phyloP scores from a whole-genome alignment of 2,797 vertebrate genomes.

The Coccyzus lansbergi region DNA sequence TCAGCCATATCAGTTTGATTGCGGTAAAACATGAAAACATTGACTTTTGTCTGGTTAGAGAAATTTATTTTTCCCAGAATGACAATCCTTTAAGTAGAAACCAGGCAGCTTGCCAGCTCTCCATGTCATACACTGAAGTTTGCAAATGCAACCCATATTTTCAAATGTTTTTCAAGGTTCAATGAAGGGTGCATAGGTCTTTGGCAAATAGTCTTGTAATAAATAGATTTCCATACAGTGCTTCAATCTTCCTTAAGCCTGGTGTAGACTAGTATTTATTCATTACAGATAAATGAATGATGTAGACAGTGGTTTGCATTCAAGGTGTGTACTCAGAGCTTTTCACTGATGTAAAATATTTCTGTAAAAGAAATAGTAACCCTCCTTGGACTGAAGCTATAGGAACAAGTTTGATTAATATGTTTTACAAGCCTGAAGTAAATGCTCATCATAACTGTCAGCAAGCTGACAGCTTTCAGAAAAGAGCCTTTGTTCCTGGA shows the following conservation, averaged over 20 bases:
- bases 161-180: conserved; percentile 80
- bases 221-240: conserved; percentile 75
- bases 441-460: conserved; percentile 79
- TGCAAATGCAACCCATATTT: conserved; percentile 83
- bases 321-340: conserved; percentile 32
- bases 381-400: conserved; percentile 68
- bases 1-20: conserved; percentile 86
- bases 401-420: conserved; percentile 78
- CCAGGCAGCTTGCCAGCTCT: conserved; percentile 84
- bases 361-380: conserved; percentile 71
- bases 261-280: conserved; percentile 44
- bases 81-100: conserved; percentile 88
- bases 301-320: conserved; percentile 12
- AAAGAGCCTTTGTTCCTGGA: conserved; percentile 74
- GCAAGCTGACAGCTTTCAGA: conserved; percentile 76
- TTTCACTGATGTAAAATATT: conserved; percentile 63
- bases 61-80: conserved; percentile 89
- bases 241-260: conserved; percentile 63
- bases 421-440: conserved; percentile 79
- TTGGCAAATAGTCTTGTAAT: conserved; percentile 75
- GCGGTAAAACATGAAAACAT: conserved; percentile 88
- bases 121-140: conserved; percentile 83
- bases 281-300: conserved; percentile 41
- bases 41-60: conserved; percentile 88
- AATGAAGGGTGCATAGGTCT: conserved; percentile 69